phyloP scores from a whole-genome alignment of 2,113 vertebrate species.

The Caranx ignobilis region DNA sequence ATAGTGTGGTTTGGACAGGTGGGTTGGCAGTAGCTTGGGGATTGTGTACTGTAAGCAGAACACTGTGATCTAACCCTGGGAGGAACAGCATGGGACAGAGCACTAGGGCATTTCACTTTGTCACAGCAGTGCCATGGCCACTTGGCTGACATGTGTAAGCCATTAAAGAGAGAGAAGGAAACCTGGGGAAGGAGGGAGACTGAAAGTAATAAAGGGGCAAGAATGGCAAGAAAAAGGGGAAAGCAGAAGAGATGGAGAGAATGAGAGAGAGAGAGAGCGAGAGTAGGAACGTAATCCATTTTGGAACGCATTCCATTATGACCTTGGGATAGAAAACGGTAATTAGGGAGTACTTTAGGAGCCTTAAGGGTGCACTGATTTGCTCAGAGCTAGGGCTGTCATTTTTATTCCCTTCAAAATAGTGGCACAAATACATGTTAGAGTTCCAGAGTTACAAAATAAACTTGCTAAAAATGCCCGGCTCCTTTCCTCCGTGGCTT shows the following conservation, averaged over 20 bases:
- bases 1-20: slow-evolving; percentile 73
- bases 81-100: slow-evolving; percentile 40
- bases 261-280: slow-evolving; percentile 54
- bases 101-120: slow-evolving; percentile 57
- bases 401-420: slow-evolving; percentile 71
- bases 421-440: slow-evolving; percentile 73
- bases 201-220: slow-evolving; percentile 59
- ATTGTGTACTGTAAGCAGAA: slow-evolving; percentile 64
- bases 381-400: slow-evolving; percentile 52
- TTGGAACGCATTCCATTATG: slow-evolving; percentile 79
- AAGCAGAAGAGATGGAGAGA: slow-evolving; percentile 35
- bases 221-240: slow-evolving; percentile 27
- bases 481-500: slow-evolving; percentile 42
- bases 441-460: slow-evolving; percentile 71
- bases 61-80: slow-evolving; percentile 49
- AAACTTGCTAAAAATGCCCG: slow-evolving; percentile 74
- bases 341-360: slow-evolving; percentile 80
- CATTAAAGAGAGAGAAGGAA: slow-evolving; percentile 67
- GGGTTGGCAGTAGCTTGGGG: slow-evolving; percentile 54
- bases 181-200: slow-evolving; percentile 47
- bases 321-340: slow-evolving; percentile 75
- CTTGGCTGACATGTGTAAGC: slow-evolving; percentile 78
- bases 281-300: slow-evolving; percentile 77
- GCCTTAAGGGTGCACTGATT: slow-evolving; percentile 55
- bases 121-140: slow-evolving; percentile 50